Evolutionary conservation across 2,888 invertebrate species (phyloP).

Genomic region (Neocrepidodera transversa): DNA sequence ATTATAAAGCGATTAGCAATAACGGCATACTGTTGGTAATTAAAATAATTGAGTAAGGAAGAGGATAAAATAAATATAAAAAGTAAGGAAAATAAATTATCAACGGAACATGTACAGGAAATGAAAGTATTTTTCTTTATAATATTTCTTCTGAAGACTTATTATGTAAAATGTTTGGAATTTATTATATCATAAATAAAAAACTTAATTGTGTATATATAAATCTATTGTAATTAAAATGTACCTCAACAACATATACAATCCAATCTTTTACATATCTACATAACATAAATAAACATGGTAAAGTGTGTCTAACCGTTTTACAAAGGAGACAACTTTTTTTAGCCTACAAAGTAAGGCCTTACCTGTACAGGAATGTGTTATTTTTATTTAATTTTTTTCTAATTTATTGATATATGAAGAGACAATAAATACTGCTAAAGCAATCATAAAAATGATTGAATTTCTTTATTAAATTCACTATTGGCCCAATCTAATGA

Average conservation of each 20-base stretch:
- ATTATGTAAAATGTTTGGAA: too few relatives aligned
- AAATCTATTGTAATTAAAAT: conserved; percentile 16
- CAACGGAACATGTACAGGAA: too few relatives aligned
- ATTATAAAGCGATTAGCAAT: too few relatives aligned
- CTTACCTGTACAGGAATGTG: conserved; percentile 18
- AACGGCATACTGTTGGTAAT: too few relatives aligned
- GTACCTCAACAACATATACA: conserved; percentile 9
- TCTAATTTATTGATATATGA: not conserved
- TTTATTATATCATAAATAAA: too few relatives aligned
- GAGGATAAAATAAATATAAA: too few relatives aligned
- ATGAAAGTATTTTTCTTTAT: too few relatives aligned
- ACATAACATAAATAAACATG: conserved; percentile 5
- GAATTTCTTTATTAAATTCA: conserved; percentile 69
- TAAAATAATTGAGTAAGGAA: too few relatives aligned
- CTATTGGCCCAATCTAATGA: conserved; percentile 88
- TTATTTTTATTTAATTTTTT: conserved; percentile 5
- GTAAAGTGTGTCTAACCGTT: not conserved
- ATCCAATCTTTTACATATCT: conserved; percentile 10
- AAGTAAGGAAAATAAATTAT: too few relatives aligned
- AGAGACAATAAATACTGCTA: not conserved
- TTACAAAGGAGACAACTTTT: not conserved
- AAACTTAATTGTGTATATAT: too few relatives aligned
- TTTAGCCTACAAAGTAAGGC: not conserved
- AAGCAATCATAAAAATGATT: conserved; percentile 50
- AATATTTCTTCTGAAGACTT: too few relatives aligned